phyloP scores from a whole-genome alignment of 2,113 vertebrate genomes.

The Balaeniceps rex region DNA sequence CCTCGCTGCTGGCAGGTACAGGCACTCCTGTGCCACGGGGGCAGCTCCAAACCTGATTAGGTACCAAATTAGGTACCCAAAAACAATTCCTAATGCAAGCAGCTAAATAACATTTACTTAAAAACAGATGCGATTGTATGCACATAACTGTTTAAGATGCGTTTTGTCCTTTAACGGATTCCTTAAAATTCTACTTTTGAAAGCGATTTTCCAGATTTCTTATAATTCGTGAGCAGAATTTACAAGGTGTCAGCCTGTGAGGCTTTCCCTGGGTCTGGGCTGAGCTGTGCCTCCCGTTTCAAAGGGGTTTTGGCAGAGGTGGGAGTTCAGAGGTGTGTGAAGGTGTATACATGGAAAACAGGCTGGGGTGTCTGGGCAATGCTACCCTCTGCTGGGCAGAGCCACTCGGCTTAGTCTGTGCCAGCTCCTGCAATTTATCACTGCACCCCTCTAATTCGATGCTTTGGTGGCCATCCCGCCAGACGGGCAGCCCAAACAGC shows the following conservation, averaged over 20 bases:
- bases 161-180: neutral
- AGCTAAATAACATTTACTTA: neutral
- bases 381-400: slow-evolving; percentile 56
- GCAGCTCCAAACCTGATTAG: neutral
- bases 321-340: neutral
- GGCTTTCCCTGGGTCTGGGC: neutral
- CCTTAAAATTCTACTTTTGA: neutral
- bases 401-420: neutral
- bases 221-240: neutral
- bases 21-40: neutral
- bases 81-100: neutral
- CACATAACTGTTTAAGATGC: neutral
- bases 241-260: neutral
- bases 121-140: neutral
- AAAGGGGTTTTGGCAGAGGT: neutral
- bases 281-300: neutral
- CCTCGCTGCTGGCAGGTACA: neutral
- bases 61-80: neutral
- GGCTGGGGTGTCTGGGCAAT: neutral
- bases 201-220: neutral
- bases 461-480: neutral
- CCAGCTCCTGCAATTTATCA: neutral
- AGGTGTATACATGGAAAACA: neutral
- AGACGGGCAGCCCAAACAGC: neutral
- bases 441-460: neutral